phyloP scores from a whole-genome alignment of 2,888 invertebrate genomes.

The Temnothorax ravouxi region DNA sequence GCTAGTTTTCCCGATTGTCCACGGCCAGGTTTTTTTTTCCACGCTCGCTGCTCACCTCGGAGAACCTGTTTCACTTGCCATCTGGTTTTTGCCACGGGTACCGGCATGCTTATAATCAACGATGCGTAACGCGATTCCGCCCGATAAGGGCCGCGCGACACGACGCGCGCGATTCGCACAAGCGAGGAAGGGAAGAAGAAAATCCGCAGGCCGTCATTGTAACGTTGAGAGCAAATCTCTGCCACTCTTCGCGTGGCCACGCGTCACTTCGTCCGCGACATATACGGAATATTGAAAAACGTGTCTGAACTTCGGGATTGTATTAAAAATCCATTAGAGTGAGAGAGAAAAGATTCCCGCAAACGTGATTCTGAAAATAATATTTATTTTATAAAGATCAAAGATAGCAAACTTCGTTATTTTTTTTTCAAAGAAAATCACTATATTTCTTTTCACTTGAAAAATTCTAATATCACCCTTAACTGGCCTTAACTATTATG shows the following conservation, averaged over 20 bases:
- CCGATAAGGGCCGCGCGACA: constrained; percentile 62
- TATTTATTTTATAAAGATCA: not conserved
- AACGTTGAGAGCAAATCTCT: constrained; percentile 46
- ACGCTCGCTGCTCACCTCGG: not conserved
- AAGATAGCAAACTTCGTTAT: not conserved
- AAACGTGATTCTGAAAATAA: not conserved
- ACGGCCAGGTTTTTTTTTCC: constrained; percentile 43
- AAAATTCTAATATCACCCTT: not conserved
- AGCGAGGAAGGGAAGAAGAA: constrained; percentile 56
- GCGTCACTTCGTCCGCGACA: constrained; percentile 1
- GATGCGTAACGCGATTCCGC: constrained; percentile 72
- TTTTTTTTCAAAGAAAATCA: not conserved
- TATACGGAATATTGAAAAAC: not conserved
- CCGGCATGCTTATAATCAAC: constrained; percentile 63
- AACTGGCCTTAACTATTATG: not conserved
- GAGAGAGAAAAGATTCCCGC: not conserved
- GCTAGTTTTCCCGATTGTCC: constrained; percentile 69
- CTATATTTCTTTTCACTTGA: not conserved
- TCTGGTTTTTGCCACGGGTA: constrained; percentile 66
- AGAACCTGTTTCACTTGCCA: constrained; percentile 70
- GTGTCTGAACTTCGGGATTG: not conserved
- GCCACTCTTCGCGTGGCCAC: constrained; percentile 36
- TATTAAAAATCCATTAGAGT: not conserved
- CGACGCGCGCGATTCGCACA: constrained; percentile 41
- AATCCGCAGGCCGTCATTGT: constrained; percentile 57